A percentile compares a stretch with the other conserved stretches of the same genome.
These are phyloP conservation scores for Tympanuchus pallidicinctus DNA, from an alignment of 2,113 vertebrate genomes.

Conservation along the genomic window DNA sequence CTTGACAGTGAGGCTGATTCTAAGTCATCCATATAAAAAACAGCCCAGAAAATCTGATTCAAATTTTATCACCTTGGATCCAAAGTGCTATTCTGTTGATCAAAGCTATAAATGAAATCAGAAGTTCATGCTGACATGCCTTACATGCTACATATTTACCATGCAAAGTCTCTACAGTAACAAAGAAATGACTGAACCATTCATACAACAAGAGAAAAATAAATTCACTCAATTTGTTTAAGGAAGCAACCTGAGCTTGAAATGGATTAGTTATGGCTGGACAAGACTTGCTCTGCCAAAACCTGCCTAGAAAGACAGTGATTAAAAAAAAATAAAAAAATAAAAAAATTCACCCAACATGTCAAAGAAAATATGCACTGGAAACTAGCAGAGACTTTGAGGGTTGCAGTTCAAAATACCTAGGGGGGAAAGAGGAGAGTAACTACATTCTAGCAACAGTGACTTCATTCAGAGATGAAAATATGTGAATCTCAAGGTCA, in stretches of 20 bases:
- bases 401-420: neutral
- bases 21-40: slow-evolving; percentile 1
- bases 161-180: neutral
- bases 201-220: slow-evolving; percentile 19
- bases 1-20: neutral
- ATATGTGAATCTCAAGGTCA: neutral
- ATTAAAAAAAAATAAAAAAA: neutral
- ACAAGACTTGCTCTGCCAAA: slow-evolving; percentile 15
- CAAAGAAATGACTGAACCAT: neutral
- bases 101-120: slow-evolving; percentile 21
- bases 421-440: neutral
- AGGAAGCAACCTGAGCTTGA: neutral
- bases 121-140: neutral
- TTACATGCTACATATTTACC: slow-evolving; percentile 21
- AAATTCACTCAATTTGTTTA: slow-evolving; percentile 9
- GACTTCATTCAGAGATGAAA: neutral
- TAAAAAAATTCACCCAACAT: neutral
- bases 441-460: neutral
- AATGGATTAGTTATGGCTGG: slow-evolving; percentile 19
- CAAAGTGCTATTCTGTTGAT: neutral
- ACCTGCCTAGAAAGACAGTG: neutral
- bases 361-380: neutral
- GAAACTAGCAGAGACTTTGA: neutral
- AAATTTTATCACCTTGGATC: neutral
- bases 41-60: neutral